These are phyloP conservation scores for Thunnus thynnus DNA, from an alignment of 2,113 vertebrate species.

Conservation along the genomic window DNA sequence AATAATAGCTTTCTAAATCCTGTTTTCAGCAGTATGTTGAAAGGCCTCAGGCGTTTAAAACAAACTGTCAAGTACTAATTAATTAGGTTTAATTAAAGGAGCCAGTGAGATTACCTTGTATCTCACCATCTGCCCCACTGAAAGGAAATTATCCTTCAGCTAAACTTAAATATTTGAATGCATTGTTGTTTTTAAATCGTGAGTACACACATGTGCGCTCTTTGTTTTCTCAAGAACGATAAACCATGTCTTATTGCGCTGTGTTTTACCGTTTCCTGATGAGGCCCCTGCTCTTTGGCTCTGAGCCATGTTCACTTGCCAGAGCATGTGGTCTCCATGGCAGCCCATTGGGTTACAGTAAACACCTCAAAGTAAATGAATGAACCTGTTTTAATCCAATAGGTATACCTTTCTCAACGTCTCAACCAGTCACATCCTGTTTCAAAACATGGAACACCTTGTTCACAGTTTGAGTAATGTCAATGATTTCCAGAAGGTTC, in stretches of 20 bases:
- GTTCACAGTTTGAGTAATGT: constrained; percentile 49
- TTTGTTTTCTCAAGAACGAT: constrained; percentile 33
- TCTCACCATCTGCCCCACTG: constrained; percentile 72
- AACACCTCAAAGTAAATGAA: constrained; percentile 77
- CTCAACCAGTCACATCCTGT: constrained; percentile 66
- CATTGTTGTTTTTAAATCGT: constrained; percentile 24
- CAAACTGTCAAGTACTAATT: constrained; percentile 74
- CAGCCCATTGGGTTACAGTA: constrained; percentile 75
- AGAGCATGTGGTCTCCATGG: constrained; percentile 80
- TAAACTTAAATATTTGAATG: constrained; percentile 57
- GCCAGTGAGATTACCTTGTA: constrained; percentile 56
- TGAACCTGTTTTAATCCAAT: constrained; percentile 72
- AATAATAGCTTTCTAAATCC: constrained; percentile 52
- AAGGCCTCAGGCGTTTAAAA: constrained; percentile 54
- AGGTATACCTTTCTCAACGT: constrained; percentile 59
- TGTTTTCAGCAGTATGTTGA: constrained; percentile 49
- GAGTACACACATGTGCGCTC: background rate
- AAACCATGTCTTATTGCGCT: constrained; percentile 30
- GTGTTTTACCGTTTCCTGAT: constrained; percentile 46
- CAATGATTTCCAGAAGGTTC: constrained; percentile 13
- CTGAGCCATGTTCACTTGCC: constrained; percentile 65
- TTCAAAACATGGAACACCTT: constrained; percentile 49
- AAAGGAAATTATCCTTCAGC: constrained; percentile 40
- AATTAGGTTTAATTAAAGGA: constrained; percentile 78
- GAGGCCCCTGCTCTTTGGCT: constrained; percentile 52